Base-by-base conservation (phyloP, 2,888 invertebrate species). In the Cataglyphis livida region DNA sequence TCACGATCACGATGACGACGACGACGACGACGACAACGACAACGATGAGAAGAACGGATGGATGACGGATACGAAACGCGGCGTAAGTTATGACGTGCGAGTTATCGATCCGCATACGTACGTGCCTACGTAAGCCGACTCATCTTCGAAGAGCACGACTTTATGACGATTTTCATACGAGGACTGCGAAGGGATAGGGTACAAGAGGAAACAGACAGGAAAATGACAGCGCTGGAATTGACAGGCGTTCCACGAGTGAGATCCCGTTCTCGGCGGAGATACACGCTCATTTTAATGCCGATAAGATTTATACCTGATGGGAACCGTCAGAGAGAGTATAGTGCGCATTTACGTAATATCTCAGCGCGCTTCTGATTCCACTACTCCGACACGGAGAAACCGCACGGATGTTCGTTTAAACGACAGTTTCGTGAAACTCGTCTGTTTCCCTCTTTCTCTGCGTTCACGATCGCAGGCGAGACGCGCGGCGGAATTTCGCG, bases 1-100 rank as follows among this genome's bases (percentile, higher is more conserved):
- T 79, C 71, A 59, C 71, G 76, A 76, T 51, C 66, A 25, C 66
- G 65, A 51, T 35, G 41, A 66, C 51, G 66, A 62, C 73, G 61
- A 61, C 73, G 51, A 65, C 3, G 38, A 66, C 51, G 51, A 76
- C 15, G 54, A 57, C 54, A 38, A 65, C 65, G 64, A 35, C 38
- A 21, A 65, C 65, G 65, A 65, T 10, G 41, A 51, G 48, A 51
- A 51, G 48, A 51, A 51, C 32, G 68, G 21, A 21, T 12, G 68
- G 48, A n/a, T 68, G 48, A 51, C 68, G 78, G 71, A 18, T 32
- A 59, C 57, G 71, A 70, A 71, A 44, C 44, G 71, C 59, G 71
- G 71, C 71, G 44, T 78, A 78, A 78, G 71, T 78, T 71, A 71
- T 71, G 71, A 71, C 44, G 78, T 79, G 73, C 73, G 59, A 79